These are phyloP conservation scores for Labeo catla DNA, from an alignment of 2,113 vertebrate genomes.

Conservation along the genomic window DNA sequence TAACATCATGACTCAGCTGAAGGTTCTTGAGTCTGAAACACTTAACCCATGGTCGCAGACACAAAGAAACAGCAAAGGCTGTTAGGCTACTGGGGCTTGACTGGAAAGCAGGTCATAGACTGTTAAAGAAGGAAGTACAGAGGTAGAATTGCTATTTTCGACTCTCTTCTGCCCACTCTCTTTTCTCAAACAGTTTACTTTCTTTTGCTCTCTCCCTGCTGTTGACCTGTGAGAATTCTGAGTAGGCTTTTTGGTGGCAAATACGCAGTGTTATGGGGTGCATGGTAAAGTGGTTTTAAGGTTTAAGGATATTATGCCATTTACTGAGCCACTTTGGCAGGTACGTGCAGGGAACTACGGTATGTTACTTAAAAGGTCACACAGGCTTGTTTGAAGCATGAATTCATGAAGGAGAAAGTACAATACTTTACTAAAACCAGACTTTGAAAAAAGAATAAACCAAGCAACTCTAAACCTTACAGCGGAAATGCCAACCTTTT, in stretches of 20 bases:
- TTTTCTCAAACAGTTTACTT: background rate
- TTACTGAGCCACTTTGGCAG: background rate
- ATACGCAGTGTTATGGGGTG: background rate
- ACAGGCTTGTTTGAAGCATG: background rate
- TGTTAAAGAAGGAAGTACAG: slow-evolving; percentile 17
- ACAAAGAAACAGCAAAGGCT: background rate
- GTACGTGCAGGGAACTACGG: background rate
- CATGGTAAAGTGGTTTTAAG: slow-evolving; percentile 16
- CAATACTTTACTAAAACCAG: background rate
- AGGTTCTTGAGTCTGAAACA: slow-evolving; percentile 23
- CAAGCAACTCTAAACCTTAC: background rate
- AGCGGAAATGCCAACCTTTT: background rate
- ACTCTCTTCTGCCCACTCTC: slow-evolving; percentile 1
- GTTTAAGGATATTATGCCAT: slow-evolving; percentile 1
- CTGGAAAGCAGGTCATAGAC: slow-evolving; percentile 1
- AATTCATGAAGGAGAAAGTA: background rate
- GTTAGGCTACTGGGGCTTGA: background rate
- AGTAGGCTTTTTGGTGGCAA: slow-evolving; percentile 13
- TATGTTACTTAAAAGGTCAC: background rate
- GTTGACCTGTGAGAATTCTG: slow-evolving; percentile 10
- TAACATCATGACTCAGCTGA: slow-evolving; percentile 2
- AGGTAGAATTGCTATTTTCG: slow-evolving; percentile 24
- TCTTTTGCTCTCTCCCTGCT: slow-evolving; percentile 3
- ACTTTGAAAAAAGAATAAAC: background rate
- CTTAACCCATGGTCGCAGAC: slow-evolving; percentile 18